Base-by-base conservation (phyloP, 2,797 vertebrate genomes). In the Sardinella longiceps region DNA sequence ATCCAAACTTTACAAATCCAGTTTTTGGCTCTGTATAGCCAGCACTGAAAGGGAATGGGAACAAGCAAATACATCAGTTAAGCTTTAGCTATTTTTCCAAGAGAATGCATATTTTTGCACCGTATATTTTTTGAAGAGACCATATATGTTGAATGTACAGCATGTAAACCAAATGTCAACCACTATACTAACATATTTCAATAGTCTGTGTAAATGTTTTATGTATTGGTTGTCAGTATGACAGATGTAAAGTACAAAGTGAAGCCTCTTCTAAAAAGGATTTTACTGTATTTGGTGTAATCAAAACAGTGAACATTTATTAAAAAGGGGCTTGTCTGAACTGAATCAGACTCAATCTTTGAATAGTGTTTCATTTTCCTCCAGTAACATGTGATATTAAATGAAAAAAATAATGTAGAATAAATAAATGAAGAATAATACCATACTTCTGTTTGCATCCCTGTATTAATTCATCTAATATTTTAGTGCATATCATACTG, bases 1-100 rank as follows among this genome's bases (percentile, higher is more conserved):
- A 92, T 15, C 82, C 91, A 0, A 91, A 91, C 85, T 95, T 95
- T 81, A 50, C 90, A 18, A 95, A 94, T 81, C 93, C 90, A 1
- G 85, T 70, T 6, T 97, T 95, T 5, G 86, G 92, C 85, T 88
- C 91, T 0, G 87, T 80, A 18, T 94, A 88, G 80, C 14, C 46
- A 46, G 14, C n/a, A 30, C 81, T 0, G 9, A 80, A 82, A 81
- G 83, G 51, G 80, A 74, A 82, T 14, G 28, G 48, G 43, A 43
- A 43, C 7, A 7, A n/a, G 37, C 7, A 51, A 25, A 43, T 56
- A 23, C 18, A 14, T 50, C 48, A 14, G 48, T 37, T 81, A 7
- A 81, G 50, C 85, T 60, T 60, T 48, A 81, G 25, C 58, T 53
- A 50, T 60, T 60, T 39, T 53, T 25, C 5, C 63, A 85, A 53